Percentiles rank a stretch among this genome's conserved stretches.
Evolutionary conservation across 2,888 invertebrate genomes (phyloP).

Genomic region (Hirtodrosophila cameraria): DNA sequence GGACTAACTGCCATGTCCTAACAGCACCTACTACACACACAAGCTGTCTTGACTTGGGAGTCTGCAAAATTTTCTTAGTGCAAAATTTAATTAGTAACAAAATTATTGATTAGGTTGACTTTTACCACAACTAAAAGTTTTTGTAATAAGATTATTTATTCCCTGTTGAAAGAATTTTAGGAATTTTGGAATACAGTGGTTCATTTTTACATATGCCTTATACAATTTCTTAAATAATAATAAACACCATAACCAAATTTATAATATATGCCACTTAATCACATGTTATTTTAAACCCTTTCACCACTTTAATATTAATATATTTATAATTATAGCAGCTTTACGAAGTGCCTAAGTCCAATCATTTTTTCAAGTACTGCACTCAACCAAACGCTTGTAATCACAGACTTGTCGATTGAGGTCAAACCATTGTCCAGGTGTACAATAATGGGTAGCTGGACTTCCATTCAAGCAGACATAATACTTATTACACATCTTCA

Average conservation of each 20-base stretch:
- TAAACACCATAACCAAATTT: constrained; percentile 29
- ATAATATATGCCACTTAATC: constrained; percentile 24
- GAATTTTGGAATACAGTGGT: constrained; percentile 9
- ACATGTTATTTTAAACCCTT: constrained; percentile 20
- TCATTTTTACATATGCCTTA: neutral
- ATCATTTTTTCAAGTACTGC: constrained; percentile 9
- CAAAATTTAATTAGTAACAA: constrained; percentile 40
- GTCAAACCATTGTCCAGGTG: constrained; percentile 60
- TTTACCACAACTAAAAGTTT: constrained; percentile 18
- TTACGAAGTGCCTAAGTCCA: neutral
- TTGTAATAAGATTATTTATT: constrained; percentile 35
- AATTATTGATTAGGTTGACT: constrained; percentile 31
- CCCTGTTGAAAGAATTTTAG: constrained; percentile 3
- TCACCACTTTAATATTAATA: constrained; percentile 23
- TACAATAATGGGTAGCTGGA: constrained; percentile 48
- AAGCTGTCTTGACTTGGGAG: constrained; percentile 8
- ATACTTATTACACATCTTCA: constrained; percentile 51
- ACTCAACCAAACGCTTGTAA: constrained; percentile 22
- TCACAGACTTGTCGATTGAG: constrained; percentile 32
- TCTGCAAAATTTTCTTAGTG: constrained; percentile 24
- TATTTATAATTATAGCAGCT: neutral
- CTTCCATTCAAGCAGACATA: constrained; percentile 46
- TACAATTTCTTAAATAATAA: constrained; percentile 8
- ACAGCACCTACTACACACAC: neutral
- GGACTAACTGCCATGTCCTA: constrained; percentile 10